Evolutionary conservation across 2,888 invertebrate species (phyloP), one percentile per base, ranked within the genome.

Genomic region (Harpalus rufipes): DNA sequence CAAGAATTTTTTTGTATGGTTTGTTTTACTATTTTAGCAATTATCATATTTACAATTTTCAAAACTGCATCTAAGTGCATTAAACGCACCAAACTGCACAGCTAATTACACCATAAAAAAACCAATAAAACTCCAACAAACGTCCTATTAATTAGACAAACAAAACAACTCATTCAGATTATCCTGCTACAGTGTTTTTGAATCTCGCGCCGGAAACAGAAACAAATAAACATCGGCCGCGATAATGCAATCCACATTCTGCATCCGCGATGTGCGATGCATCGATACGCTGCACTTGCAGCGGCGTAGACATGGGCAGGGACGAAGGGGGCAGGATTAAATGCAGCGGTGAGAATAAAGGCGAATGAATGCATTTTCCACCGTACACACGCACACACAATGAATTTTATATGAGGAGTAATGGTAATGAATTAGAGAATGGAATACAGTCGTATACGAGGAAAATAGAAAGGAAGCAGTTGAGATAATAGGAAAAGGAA

Each of bases 361-460:
- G 6, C 63, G 39, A 44, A 14, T 14, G 72, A 18, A 44, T 74
- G 72, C 44, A 41, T 74, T 74, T 74, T 74, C 72, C 18, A 44
- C 78, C 76, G 56, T 78, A 25, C 56, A 7, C 21, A 7, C 21
- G 78, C 7, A 78, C 78, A 44, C 25, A 7, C 12, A 12, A 61
- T 74, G 82, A 72, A 83, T 83, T 83, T 83, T 83, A 83, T 83
- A 83, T 83, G 76, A 56, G 5, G 32, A 32, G 63, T 41, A 83
- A 39, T 39, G 41, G 21, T 14, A 74, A 74, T 74, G 72, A 44
- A 74, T 74, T 74, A 74, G 18, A 41, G 72, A 72, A 41, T 72
- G 7, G n/a, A 63, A 14, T 59, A 18, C 7, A 63, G 10, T 51
- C 12, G 63, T 8, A 21, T 12, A n/a, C 8, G 18, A 10, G 25